A percentile compares a stretch with the other conserved stretches of the same genome.
These are phyloP conservation scores for Drosophila santomea DNA, from an alignment of 1,140 invertebrate genomes.

Conservation along the genomic window DNA sequence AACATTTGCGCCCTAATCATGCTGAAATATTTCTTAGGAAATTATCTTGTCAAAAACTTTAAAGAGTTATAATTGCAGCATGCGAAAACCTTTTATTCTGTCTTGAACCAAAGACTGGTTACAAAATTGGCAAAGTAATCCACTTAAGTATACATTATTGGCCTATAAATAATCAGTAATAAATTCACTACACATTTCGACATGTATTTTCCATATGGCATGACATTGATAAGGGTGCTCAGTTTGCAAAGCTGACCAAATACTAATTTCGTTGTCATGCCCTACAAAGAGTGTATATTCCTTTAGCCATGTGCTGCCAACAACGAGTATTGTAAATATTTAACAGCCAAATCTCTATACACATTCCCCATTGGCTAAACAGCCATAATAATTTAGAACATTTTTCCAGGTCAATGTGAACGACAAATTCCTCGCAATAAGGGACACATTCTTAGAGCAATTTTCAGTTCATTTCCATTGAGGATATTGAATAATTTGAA, in stretches of 20 bases:
- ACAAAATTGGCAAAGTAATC: neutral
- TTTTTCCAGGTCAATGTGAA: slow-evolving; percentile 10
- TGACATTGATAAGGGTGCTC: slow-evolving; percentile 42
- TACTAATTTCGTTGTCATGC: slow-evolving; percentile 2
- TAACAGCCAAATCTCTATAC: slow-evolving; percentile 1
- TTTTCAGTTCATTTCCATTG: slow-evolving; percentile 33
- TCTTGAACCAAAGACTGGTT: too few species aligned
- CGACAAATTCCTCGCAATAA: slow-evolving; percentile 13
- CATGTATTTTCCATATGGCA: slow-evolving; percentile 3
- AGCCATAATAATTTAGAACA: neutral
- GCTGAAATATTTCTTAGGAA: neutral
- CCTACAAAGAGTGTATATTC: neutral
- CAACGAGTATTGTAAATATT: slow-evolving; percentile 13
- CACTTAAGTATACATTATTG: slow-evolving; percentile 3
- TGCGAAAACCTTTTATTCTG: neutral
- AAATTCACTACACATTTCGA: neutral
- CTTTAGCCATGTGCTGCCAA: neutral
- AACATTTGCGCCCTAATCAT: neutral
- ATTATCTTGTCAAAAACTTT: slow-evolving; percentile 1
- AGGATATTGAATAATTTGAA: slow-evolving; percentile 38
- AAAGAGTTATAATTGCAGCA: neutral
- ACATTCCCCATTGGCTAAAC: neutral
- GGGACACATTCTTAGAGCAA: slow-evolving; percentile 17
- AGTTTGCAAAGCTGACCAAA: slow-evolving; percentile 3
- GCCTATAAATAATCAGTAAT: neutral